A percentile compares a stretch with the other conserved stretches of the same genome.
Evolutionary conservation across 1,140 invertebrate genomes (phyloP).

Genomic region (Mya arenaria): DNA sequence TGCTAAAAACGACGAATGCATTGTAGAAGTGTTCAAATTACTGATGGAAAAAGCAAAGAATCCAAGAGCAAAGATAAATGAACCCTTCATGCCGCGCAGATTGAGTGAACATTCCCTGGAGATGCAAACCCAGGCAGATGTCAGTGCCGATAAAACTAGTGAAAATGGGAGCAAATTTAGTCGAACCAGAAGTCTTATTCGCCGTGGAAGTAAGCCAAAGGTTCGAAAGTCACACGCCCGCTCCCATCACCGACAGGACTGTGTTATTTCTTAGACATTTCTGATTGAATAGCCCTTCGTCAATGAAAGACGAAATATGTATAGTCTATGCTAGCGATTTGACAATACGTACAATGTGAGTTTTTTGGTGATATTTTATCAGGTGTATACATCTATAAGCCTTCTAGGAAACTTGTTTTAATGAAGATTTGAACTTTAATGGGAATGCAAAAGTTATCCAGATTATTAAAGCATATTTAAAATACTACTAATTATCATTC

Average conservation of each 20-base stretch:
- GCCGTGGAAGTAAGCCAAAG: conserved; percentile 74
- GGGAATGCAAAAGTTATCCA: too few relatives aligned
- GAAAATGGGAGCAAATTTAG: conserved; percentile 70
- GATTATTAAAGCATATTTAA: too few relatives aligned
- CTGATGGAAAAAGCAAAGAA: conserved; percentile 73
- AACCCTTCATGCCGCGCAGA: conserved; percentile 63
- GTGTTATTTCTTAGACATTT: conserved; percentile 73
- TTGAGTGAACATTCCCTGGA: conserved; percentile 72
- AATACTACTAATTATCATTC: too few relatives aligned
- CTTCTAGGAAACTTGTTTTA: too few relatives aligned
- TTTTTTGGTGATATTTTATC: too few relatives aligned
- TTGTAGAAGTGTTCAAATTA: conserved; percentile 73
- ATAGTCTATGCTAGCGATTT: too few relatives aligned
- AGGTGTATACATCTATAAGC: too few relatives aligned
- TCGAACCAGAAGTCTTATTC: conserved; percentile 74
- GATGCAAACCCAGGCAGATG: conserved; percentile 63
- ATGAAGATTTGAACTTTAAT: too few relatives aligned
- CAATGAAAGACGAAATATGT: too few relatives aligned
- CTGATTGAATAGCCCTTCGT: too few relatives aligned
- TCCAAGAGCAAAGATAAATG: conserved; percentile 54
- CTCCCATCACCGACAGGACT: conserved; percentile 67
- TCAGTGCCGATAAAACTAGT: conserved; percentile 52
- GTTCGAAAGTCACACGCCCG: conserved; percentile 62
- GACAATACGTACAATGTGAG: too few relatives aligned
- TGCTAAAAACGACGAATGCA: conserved; percentile 73